Evolutionary conservation across 2,797 vertebrate species (phyloP).

Genomic region (Argentina silus): DNA sequence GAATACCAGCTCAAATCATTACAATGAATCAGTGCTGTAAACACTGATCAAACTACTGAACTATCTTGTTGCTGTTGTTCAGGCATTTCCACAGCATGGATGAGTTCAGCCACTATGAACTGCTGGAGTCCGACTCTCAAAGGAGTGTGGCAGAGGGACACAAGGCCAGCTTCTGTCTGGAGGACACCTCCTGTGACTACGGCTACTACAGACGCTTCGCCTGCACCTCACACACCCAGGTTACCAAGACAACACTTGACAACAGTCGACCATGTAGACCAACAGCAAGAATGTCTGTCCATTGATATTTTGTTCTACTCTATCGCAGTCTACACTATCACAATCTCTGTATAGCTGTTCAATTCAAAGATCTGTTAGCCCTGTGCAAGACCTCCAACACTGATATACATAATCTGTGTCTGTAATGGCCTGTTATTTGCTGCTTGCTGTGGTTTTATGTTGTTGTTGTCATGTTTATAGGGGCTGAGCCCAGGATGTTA

Average conservation of each 20-base stretch:
- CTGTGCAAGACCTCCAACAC: not conserved
- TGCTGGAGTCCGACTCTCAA: constrained; percentile 83
- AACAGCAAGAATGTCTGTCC: not conserved
- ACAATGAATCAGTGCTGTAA: not conserved
- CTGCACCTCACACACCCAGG: constrained; percentile 90
- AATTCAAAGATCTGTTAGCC: not conserved
- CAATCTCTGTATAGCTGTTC: not conserved
- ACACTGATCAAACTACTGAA: not conserved
- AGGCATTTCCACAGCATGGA: constrained; percentile 99
- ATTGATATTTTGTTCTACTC: not conserved
- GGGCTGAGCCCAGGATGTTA: constrained; percentile 98
- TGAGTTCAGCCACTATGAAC: constrained; percentile 97
- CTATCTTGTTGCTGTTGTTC: too few relatives aligned
- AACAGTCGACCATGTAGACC: not conserved
- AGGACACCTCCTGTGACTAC: constrained; percentile 97
- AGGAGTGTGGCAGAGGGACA: constrained; percentile 94
- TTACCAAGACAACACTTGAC: constrained; percentile 31
- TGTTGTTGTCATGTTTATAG: constrained; percentile 70
- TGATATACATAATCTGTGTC: not conserved
- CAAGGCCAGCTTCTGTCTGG: constrained; percentile 98
- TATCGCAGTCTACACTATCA: not conserved
- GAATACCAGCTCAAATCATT: not conserved
- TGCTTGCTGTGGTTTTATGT: constrained; percentile 13
- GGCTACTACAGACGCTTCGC: constrained; percentile 94
- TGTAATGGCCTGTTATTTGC: not conserved